Base-by-base conservation (phyloP, 2,888 invertebrate genomes). In the Suillia variegata region DNA sequence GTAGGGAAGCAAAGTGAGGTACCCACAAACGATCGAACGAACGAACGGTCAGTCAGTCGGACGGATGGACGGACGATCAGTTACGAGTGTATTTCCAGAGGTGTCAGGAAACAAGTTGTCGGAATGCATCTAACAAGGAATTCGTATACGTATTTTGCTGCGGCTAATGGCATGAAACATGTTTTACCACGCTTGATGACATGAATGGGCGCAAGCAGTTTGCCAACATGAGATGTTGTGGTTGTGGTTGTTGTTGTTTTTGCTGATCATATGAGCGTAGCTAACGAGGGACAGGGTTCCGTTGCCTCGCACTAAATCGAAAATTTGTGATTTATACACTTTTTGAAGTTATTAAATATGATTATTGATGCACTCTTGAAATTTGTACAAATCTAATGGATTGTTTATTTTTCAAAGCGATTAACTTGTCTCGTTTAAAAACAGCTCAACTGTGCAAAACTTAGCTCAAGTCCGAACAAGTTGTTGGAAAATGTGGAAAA, bases 101-200 rank as follows among this genome's bases (percentile, higher is more conserved):
- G 80, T 81, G 80, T 81, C 82, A 81, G 81, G 78, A 80, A 81
- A 81, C 80, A 81, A 81, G 79, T 81, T 81, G 81, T 81, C 80
- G 80, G 79, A 79, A 81, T 80, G 80, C 82, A 81, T 81, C 80
- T 81, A 81, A 81, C 82, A 81, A 81, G 82, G 80, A 81, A 81
- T 81, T 81, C 78, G 81, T n/a, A n/a, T n/a, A n/a, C n/a, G 81
- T 73, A 81, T 81, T 81, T 81, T 79, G 78, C 75, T 66, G 65
- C 64, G 62, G 74, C 78, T 77, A 79, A 79, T 78, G 77, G 78
- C 79, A 79, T 78, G 75, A 71, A 74, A 77, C 79, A 77, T 79
- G 77, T 79, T 77, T 78, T 77, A 77, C 77, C 77, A 79, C 77
- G 78, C 75, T 75, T 74, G 79, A 73, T 79, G 77, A 77, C 77